Conservation (phyloP, 2,888 invertebrate species). For the Euzophera pinguis region DNA sequence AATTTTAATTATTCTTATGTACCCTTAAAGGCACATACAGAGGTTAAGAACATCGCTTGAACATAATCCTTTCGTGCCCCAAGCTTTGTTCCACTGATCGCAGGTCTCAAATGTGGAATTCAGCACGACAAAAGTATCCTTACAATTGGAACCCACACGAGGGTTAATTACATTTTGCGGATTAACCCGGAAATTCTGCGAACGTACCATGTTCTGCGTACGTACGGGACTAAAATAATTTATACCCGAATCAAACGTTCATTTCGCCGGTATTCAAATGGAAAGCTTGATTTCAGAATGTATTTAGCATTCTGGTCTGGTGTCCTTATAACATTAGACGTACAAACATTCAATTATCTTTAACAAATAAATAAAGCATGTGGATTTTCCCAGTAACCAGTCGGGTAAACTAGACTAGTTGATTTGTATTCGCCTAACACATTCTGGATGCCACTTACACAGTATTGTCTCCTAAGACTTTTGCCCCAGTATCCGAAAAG, state of each 20-base stretch:
- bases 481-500: too few relatives aligned
- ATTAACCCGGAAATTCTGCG: neutral
- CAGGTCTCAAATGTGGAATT: neutral
- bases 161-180: constrained; percentile 13
- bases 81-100: neutral
- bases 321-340: neutral
- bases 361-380: neutral
- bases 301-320: neutral
- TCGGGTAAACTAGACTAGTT: too few relatives aligned
- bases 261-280: neutral
- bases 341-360: neutral
- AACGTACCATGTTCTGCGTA: neutral
- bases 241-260: neutral
- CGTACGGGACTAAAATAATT: neutral
- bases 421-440: too few relatives aligned
- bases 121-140: constrained; percentile 5
- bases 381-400: too few relatives aligned
- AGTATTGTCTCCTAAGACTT: too few relatives aligned
- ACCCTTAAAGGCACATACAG: too few relatives aligned
- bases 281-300: constrained; percentile 1
- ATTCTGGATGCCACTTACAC: too few relatives aligned
- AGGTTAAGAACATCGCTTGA: neutral
- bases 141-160: neutral
- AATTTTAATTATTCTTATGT: neutral
- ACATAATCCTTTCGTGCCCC: neutral